These are phyloP conservation scores for Bovichtus variegatus DNA, from an alignment of 2,797 vertebrate species.

Conservation along the genomic window DNA sequence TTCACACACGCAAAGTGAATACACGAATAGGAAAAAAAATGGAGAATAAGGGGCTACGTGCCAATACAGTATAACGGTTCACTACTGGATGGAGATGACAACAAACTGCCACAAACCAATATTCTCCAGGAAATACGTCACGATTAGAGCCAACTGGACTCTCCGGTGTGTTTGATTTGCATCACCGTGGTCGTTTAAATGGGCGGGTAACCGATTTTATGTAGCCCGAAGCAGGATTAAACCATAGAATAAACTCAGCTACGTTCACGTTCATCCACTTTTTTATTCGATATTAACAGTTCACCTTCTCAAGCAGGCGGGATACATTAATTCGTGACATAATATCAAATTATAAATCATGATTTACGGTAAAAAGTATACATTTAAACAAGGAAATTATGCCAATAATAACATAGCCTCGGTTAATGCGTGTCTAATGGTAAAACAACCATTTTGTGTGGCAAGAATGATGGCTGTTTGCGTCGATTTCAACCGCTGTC, in stretches of 20 bases:
- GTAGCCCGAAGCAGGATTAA: fast-evolving
- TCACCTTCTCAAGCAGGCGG: fast-evolving
- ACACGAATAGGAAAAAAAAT: background rate
- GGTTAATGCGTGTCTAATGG: fast-evolving
- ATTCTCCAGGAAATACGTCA: constrained; percentile 84
- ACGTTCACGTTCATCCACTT: background rate
- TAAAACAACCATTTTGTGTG: fast-evolving
- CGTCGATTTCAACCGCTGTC: fast-evolving
- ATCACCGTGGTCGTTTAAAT: fast-evolving
- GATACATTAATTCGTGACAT: background rate
- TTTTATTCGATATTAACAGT: background rate
- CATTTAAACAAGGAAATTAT: fast-evolving
- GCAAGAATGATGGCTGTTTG: fast-evolving
- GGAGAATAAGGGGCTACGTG: constrained; percentile 7
- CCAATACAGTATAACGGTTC: constrained; percentile 20
- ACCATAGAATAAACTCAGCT: too few relatives aligned
- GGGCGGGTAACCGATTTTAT: constrained; percentile 38
- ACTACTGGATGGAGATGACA: constrained; percentile 69
- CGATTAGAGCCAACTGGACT: constrained; percentile 38
- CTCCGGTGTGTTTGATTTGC: constrained; percentile 52
- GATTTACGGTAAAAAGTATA: background rate
- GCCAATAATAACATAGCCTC: background rate
- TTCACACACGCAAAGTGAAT: constrained; percentile 11
- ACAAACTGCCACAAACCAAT: constrained; percentile 72
- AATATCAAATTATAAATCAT: background rate